Evolutionary conservation across 2,797 vertebrate genomes (phyloP).

Genomic region (Paguma larvata): DNA sequence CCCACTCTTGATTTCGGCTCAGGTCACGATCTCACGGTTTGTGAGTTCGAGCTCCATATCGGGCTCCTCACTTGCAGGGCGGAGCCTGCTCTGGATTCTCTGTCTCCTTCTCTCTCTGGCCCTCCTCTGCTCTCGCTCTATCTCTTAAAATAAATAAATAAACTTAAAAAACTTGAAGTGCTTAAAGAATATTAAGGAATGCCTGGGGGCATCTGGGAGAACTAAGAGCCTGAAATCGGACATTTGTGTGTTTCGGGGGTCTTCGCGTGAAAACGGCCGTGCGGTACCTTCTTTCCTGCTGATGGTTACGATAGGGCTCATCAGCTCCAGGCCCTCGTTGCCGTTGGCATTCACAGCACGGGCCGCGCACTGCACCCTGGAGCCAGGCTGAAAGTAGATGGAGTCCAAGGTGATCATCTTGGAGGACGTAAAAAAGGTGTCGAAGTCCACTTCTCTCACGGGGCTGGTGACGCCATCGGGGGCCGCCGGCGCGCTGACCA

Average conservation of each 20-base stretch:
- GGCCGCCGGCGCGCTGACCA: constrained; percentile 94
- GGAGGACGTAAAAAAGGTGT: constrained; percentile 98
- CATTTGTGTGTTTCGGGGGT: accelerated
- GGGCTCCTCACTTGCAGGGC: too few species aligned
- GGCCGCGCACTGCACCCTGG: constrained; percentile 95
- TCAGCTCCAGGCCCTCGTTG: constrained; percentile 95
- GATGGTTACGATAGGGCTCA: constrained; percentile 92
- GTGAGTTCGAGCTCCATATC: too few species aligned
- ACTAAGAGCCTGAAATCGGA: not conserved
- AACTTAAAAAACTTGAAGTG: not conserved
- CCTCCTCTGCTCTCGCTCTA: too few species aligned
- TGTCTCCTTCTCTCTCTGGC: too few species aligned
- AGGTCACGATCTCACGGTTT: too few species aligned
- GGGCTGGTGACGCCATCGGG: constrained; percentile 95
- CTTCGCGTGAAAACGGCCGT: accelerated
- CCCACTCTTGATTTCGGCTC: too few species aligned
- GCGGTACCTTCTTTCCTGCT: constrained; percentile 93
- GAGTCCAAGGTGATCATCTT: constrained; percentile 96
- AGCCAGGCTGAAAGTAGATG: constrained; percentile 96
- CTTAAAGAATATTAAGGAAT: not conserved
- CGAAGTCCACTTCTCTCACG: constrained; percentile 96
- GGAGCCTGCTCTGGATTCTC: too few species aligned
- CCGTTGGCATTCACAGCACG: constrained; percentile 94
- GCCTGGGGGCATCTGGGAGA: not conserved
- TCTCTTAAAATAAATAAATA: too few species aligned